Percentiles rank a stretch among this genome's conserved stretches.
These are phyloP conservation scores for Paragorgia papillata DNA, from an alignment of 92 coral and sea anemone species.

Conservation along the genomic window DNA sequence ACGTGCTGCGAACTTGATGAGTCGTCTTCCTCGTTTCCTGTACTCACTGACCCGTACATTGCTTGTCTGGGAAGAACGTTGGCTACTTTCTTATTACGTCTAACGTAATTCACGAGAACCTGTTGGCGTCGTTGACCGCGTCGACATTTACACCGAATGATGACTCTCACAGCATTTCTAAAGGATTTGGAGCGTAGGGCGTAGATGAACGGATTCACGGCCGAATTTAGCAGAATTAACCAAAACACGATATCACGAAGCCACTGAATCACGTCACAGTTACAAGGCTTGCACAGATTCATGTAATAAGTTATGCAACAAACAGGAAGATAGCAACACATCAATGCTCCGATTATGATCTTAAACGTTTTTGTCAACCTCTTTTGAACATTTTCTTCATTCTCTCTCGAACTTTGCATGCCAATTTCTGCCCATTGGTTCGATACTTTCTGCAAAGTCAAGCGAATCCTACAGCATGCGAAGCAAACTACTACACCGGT, in stretches of 20 bases:
- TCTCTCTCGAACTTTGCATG: neutral
- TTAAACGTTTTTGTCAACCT: constrained; percentile 68
- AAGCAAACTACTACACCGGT: constrained; percentile 13
- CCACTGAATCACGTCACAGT: constrained; percentile 67
- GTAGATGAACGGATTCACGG: constrained; percentile 67
- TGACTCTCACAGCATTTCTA: constrained; percentile 4
- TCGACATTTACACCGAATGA: constrained; percentile 15
- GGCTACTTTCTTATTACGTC: neutral
- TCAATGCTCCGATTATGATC: constrained; percentile 61
- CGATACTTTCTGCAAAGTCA: neutral
- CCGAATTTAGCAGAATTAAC: constrained; percentile 71
- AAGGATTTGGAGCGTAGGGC: constrained; percentile 23
- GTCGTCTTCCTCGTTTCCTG: no score
- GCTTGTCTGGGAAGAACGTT: neutral
- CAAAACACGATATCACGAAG: constrained; percentile 64
- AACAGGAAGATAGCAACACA: constrained; percentile 66
- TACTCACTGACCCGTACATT: neutral
- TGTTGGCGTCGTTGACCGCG: neutral
- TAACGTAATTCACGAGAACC: neutral
- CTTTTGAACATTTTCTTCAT: constrained; percentile 50
- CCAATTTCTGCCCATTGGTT: neutral
- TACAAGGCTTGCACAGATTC: constrained; percentile 62
- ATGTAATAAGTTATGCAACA: constrained; percentile 64
- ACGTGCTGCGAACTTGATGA: no score
- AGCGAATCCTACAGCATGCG: neutral